Evolutionary conservation across 2,797 vertebrate genomes (phyloP).

Genomic region (Gambelia wislizenii): DNA sequence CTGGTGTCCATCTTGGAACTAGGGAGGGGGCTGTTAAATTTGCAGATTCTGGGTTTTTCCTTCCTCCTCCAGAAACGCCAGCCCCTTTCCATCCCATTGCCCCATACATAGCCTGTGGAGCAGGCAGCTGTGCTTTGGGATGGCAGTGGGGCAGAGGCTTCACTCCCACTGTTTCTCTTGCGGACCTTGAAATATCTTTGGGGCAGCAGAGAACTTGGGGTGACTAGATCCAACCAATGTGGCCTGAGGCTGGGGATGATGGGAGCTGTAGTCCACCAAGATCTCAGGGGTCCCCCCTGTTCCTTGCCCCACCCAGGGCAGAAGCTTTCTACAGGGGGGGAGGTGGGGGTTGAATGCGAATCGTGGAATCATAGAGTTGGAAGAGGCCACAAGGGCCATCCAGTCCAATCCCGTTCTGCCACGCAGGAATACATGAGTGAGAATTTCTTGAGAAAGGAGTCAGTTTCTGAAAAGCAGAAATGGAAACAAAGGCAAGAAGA

Average conservation of each 20-base stretch:
- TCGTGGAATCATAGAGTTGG: too few relatives aligned
- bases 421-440: too few relatives aligned
- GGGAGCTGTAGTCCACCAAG: background rate
- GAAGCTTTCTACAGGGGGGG: too few relatives aligned
- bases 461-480: background rate
- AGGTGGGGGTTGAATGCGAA: too few relatives aligned
- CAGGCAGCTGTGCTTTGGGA: background rate
- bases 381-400: too few relatives aligned
- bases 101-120: background rate
- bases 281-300: background rate
- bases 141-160: background rate
- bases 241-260: background rate
- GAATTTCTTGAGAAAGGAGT: background rate
- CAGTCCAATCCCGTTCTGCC: too few relatives aligned
- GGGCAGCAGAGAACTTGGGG: too few relatives aligned
- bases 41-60: too few relatives aligned
- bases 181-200: background rate
- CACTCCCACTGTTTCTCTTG: background rate
- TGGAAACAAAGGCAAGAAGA: too few relatives aligned
- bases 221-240: too few relatives aligned
- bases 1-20: background rate
- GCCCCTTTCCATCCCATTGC: too few relatives aligned
- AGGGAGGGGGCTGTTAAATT: background rate
- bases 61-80: too few relatives aligned
- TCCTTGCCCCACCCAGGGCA: background rate